Base-by-base conservation (phyloP, 2,888 invertebrate genomes). In the Zaprionus bogoriensis region DNA sequence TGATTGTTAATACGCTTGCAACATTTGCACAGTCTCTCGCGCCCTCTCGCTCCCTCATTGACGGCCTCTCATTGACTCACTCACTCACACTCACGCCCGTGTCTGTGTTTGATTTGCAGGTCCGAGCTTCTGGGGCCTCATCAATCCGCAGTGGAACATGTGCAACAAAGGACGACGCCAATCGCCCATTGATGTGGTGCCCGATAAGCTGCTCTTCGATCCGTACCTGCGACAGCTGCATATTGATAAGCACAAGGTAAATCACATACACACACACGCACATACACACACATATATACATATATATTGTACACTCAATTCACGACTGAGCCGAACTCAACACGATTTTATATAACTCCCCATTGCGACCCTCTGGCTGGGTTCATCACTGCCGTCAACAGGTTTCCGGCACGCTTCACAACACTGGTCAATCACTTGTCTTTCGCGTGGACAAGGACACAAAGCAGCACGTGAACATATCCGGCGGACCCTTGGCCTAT, bases 81-180 rank as follows among this genome's bases (percentile, higher is more conserved):
- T n/a, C 12, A 46, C 22, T 19, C 23, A 10, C 30, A 32, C 48
- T 22, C 19, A 46, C 23, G 1, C 25, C 10, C 39, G 17, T 20
- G 32, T 36, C 32, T 36, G 48, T 36, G 20, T 60, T 41, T 48
- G 17, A 38, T 62, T 10, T 92, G 2, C 93, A 98, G 99, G 99
- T 92, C 98, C 99, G 46, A 96, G 96, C 58, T 99, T 98, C 92
- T 99, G 99, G 99, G 99, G 99, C 60, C 93, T 98, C 78, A 97
- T 99, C 92, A 99, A 99, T 92, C 97, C 98, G 10, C 98, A 98
- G 91, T 99, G 99, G 99, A 96, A 95, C 89, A 95, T 99, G 94
- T 99, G 99, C 93, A 97, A 96, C 92, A 97, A 97, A 91, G 99
- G 99, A 42, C 94, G 97, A 68, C 94, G 98, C 70, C 99, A 99